These are phyloP conservation scores for Lysiphlebus fabarum DNA, from an alignment of 1,140 invertebrate species.

Conservation along the genomic window DNA sequence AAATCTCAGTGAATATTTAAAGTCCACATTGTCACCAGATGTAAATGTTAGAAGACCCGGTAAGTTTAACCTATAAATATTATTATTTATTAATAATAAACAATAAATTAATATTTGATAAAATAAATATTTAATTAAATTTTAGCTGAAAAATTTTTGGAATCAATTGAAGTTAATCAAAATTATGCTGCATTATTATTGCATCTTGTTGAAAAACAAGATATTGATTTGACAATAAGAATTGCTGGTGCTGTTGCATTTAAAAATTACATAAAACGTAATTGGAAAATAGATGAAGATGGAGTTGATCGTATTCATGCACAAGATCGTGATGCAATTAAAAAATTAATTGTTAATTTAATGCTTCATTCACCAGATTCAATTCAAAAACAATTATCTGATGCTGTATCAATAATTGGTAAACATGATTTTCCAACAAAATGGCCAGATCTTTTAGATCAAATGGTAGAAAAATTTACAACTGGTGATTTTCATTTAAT, in stretches of 20 bases:
- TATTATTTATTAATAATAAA: too few species aligned
- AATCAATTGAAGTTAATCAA: conserved; percentile 84
- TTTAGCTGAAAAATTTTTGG: conserved; percentile 88
- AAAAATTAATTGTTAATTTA: conserved; percentile 82
- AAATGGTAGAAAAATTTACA: conserved; percentile 90
- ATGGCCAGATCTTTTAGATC: conserved; percentile 85
- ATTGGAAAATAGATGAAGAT: conserved; percentile 90
- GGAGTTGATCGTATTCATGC: conserved; percentile 74
- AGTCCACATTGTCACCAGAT: conserved; percentile 86
- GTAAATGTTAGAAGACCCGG: conserved; percentile 76
- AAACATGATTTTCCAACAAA: conserved; percentile 90
- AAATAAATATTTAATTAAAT: conserved; percentile 2
- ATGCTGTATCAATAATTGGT: conserved; percentile 94
- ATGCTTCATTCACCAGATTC: conserved; percentile 89
- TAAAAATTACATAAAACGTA: conserved; percentile 94
- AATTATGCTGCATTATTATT: conserved; percentile 87
- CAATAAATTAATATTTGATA: conserved; percentile 18
- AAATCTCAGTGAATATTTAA: conserved; percentile 77
- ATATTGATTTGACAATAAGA: conserved; percentile 76
- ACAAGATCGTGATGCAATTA: conserved; percentile 76
- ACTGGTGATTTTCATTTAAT: conserved; percentile 92
- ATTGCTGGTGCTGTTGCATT: conserved; percentile 88
- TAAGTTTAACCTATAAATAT: conserved; percentile 54
- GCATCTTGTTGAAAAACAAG: conserved; percentile 76
- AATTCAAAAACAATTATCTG: conserved; percentile 92